Evolutionary conservation across 2,888 invertebrate genomes (phyloP).

Genomic region (Xestobium rufovillosum): DNA sequence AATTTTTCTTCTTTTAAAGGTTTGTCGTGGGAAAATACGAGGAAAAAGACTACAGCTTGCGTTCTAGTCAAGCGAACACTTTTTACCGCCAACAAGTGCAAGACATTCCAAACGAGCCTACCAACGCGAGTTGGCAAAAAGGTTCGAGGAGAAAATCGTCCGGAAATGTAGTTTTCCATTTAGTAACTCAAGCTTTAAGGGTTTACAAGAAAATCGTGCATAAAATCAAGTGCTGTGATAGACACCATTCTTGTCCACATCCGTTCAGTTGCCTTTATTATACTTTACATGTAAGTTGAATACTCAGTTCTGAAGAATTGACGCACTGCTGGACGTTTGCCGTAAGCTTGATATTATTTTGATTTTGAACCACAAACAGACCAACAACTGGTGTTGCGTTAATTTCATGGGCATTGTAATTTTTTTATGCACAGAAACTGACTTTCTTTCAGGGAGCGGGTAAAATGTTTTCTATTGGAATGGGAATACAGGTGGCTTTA

Average conservation of each 20-base stretch:
- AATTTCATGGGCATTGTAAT: neutral
- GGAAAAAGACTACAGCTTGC: conserved; percentile 41
- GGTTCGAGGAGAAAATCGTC: conserved; percentile 20
- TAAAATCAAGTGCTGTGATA: conserved; percentile 45
- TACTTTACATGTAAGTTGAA: conserved; percentile 43
- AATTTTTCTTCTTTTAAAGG: conserved; percentile 35
- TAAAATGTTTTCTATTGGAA: conserved; percentile 55
- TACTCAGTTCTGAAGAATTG: neutral
- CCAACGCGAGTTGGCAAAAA: conserved; percentile 29
- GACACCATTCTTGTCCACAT: conserved; percentile 53
- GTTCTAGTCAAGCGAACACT: conserved; percentile 32
- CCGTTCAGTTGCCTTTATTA: conserved; percentile 55
- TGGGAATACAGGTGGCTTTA: conserved; percentile 53
- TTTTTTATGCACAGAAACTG: no score
- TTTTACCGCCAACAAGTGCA: conserved; percentile 32
- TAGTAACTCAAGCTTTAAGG: conserved; percentile 41
- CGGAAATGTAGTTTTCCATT: conserved; percentile 36
- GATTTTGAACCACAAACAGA: neutral
- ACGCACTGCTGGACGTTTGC: conserved; percentile 10
- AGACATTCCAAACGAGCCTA: conserved; percentile 29
- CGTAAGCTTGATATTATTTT: neutral
- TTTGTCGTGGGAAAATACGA: conserved; percentile 58
- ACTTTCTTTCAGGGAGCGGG: conserved; percentile 51
- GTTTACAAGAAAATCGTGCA: conserved; percentile 44
- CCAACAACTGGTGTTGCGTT: no score